Conservation (phyloP, 2,888 invertebrate genomes). For the Corythucha ciliata region DNA sequence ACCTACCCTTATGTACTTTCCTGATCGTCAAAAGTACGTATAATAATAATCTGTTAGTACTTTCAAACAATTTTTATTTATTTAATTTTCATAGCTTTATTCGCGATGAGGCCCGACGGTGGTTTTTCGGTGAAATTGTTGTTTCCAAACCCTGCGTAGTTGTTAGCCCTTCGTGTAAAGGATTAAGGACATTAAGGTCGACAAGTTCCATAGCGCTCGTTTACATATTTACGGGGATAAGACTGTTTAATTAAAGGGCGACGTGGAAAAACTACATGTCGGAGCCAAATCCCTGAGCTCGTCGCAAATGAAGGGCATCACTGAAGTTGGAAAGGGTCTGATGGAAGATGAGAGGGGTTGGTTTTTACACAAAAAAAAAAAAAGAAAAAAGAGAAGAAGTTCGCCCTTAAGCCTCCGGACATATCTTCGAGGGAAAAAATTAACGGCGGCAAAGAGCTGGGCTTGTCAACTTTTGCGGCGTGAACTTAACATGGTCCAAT, state of each 20-base stretch:
- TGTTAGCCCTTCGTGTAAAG: neutral
- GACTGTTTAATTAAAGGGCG: slow-evolving; percentile 30
- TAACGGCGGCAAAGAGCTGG: too few species aligned
- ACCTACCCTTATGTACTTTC: too few species aligned
- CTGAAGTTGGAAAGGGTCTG: too few species aligned
- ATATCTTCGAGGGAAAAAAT: slow-evolving; percentile 24
- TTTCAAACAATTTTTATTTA: too few species aligned
- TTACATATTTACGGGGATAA: slow-evolving; percentile 27
- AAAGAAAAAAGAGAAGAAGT: slow-evolving; percentile 1
- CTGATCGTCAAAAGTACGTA: too few species aligned
- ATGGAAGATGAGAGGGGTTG: too few species aligned
- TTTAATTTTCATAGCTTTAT: neutral
- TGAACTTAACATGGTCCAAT: slow-evolving; percentile 22
- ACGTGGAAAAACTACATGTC: slow-evolving; percentile 20
- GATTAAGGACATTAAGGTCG: neutral
- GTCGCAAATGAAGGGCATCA: slow-evolving; percentile 23
- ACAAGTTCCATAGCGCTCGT: slow-evolving; percentile 18
- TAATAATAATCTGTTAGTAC: too few species aligned
- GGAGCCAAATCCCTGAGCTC: neutral
- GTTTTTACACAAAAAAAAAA: neutral
- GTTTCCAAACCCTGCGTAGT: too few species aligned
- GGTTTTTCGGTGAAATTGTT: neutral
- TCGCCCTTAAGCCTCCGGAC: slow-evolving; percentile 19
- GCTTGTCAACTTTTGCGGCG: slow-evolving; percentile 19
- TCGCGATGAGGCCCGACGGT: neutral